A percentile compares a stretch with the other conserved stretches of the same genome.
phyloP scores from a whole-genome alignment of 2,888 invertebrate species.

The Eilema griseolum region DNA sequence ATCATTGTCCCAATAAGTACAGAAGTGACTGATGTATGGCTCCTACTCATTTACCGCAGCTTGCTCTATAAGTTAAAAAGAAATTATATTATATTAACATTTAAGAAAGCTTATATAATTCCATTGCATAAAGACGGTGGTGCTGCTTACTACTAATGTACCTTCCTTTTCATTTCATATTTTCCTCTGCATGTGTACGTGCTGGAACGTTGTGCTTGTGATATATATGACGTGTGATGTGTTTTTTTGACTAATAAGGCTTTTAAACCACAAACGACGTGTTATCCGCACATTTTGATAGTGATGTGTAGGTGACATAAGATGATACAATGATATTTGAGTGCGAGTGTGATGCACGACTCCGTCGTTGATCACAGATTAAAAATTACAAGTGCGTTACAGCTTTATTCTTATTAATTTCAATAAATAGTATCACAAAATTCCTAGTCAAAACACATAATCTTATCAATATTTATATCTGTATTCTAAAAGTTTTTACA shows the following conservation, averaged over 20 bases:
- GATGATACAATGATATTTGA: background rate
- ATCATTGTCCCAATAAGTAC: conserved; percentile 61
- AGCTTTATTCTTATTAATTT: background rate
- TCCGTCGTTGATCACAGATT: too few relatives aligned
- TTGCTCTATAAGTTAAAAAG: conserved; percentile 24
- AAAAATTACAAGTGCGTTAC: background rate
- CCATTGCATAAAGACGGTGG: background rate
- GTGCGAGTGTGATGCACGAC: background rate
- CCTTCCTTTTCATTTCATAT: background rate
- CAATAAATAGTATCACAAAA: background rate
- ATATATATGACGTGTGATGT: too few relatives aligned
- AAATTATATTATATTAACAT: background rate
- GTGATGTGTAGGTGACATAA: too few relatives aligned
- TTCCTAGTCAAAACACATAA: background rate
- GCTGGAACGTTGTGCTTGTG: background rate
- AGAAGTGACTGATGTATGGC: conserved; percentile 45
- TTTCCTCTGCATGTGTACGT: background rate
- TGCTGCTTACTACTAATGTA: background rate
- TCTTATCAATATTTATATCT: background rate
- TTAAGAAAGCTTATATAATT: conserved; percentile 2
- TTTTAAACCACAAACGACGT: background rate
- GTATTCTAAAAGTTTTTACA: background rate
- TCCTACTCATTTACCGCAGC: conserved; percentile 29
- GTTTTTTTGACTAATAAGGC: background rate
- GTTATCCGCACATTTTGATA: too few relatives aligned